These are phyloP conservation scores for Australoheros facetus DNA, from an alignment of 2,797 vertebrate species.

Conservation along the genomic window DNA sequence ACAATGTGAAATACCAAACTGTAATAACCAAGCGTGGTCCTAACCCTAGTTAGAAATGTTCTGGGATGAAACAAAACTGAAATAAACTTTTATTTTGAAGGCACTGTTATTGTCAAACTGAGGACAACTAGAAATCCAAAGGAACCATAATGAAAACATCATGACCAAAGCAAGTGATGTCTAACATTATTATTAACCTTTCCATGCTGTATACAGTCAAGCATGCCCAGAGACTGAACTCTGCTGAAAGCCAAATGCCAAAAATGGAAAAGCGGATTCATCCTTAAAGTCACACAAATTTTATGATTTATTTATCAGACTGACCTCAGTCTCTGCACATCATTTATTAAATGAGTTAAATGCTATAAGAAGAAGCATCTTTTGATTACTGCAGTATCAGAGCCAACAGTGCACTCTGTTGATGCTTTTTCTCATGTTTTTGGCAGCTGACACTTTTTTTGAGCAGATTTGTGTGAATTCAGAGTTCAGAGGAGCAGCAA, in stretches of 20 bases:
- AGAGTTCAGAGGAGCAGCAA: neutral
- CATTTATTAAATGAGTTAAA: neutral
- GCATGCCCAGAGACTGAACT: neutral
- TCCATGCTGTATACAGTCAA: neutral
- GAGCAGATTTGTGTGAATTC: neutral
- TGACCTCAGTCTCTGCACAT: no score
- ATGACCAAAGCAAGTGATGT: neutral
- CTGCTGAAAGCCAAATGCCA: neutral
- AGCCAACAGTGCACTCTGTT: fast-evolving
- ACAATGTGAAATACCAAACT: no score
- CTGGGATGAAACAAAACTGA: neutral
- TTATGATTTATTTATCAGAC: neutral
- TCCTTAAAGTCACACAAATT: neutral
- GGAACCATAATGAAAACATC: neutral
- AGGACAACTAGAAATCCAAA: neutral
- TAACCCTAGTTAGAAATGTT: no score
- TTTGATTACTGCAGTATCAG: fast-evolving
- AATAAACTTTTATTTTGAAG: neutral
- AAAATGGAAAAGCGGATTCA: neutral
- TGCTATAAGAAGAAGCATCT: no score
- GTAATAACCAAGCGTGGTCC: no score
- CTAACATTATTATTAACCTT: neutral
- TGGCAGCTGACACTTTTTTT: neutral
- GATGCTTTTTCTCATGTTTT: neutral
- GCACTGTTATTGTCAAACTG: neutral